phyloP scores from a whole-genome alignment of 2,113 vertebrate genomes.

The Ciconia stormi region DNA sequence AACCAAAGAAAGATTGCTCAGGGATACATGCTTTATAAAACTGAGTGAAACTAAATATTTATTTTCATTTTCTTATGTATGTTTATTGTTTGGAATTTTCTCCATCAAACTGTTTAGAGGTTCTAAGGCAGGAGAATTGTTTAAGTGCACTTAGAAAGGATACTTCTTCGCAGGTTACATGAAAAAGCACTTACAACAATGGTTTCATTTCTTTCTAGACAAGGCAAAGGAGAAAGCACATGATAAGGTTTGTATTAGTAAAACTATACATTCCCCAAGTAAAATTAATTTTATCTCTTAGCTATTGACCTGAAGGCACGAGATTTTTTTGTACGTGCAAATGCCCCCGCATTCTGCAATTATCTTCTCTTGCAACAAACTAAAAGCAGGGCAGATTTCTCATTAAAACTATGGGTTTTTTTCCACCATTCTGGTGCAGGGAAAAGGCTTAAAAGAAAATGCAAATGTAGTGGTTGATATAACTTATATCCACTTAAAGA shows the following conservation, averaged over 20 bases:
- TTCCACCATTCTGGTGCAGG: neutral
- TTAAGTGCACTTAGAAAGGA: neutral
- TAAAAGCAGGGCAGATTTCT: neutral
- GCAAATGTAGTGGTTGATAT: neutral
- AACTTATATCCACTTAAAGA: neutral
- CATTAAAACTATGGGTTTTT: neutral
- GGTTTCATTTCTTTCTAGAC: neutral
- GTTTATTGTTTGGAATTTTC: neutral
- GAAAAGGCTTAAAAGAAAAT: neutral
- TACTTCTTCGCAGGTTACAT: neutral
- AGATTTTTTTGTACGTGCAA: neutral
- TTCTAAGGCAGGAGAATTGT: neutral
- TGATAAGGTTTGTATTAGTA: neutral
- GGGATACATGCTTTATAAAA: neutral
- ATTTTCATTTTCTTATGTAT: neutral
- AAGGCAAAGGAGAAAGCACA: neutral
- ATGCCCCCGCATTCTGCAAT: neutral
- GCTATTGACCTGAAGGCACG: neutral
- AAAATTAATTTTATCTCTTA: neutral
- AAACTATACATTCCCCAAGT: neutral
- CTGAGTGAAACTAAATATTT: neutral
- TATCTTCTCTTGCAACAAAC: neutral
- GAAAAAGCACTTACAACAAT: neutral
- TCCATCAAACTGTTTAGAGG: neutral
- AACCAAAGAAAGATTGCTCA: neutral